These are phyloP conservation scores for Chlorodrepanis virens DNA, from an alignment of 2,113 vertebrate genomes.

Conservation along the genomic window DNA sequence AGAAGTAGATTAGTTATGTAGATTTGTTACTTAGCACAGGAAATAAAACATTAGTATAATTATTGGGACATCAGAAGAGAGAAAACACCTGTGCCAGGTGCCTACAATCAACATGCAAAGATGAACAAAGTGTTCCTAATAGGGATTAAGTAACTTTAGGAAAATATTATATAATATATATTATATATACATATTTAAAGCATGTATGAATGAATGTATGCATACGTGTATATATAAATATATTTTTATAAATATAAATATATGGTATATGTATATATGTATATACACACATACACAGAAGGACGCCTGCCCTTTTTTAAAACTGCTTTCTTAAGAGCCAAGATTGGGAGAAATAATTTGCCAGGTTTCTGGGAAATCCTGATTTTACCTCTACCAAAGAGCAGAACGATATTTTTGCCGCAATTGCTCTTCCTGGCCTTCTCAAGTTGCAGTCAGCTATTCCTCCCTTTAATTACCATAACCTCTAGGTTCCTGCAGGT, in stretches of 20 bases:
- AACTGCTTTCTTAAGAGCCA: neutral
- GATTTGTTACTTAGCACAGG: neutral
- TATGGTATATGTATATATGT: too few species aligned
- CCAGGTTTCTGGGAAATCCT: neutral
- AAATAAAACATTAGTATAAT: neutral
- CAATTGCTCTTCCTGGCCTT: neutral
- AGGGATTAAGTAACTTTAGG: neutral
- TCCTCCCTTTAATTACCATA: neutral
- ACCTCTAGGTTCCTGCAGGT: accelerated
- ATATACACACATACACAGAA: neutral
- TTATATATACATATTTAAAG: too few species aligned
- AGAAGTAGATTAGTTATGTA: neutral
- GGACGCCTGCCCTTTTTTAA: neutral
- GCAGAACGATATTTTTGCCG: neutral
- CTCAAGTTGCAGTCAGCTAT: neutral
- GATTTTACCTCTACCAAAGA: neutral
- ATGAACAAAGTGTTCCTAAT: neutral
- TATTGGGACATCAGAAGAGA: neutral
- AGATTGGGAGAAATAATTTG: neutral
- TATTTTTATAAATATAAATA: too few species aligned
- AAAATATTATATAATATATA: neutral
- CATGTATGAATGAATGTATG: too few species aligned
- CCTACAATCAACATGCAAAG: neutral
- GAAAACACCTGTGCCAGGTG: neutral
- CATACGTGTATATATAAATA: neutral